Base-by-base conservation (phyloP, 2,797 vertebrate species). In the Fringilla coelebs region DNA sequence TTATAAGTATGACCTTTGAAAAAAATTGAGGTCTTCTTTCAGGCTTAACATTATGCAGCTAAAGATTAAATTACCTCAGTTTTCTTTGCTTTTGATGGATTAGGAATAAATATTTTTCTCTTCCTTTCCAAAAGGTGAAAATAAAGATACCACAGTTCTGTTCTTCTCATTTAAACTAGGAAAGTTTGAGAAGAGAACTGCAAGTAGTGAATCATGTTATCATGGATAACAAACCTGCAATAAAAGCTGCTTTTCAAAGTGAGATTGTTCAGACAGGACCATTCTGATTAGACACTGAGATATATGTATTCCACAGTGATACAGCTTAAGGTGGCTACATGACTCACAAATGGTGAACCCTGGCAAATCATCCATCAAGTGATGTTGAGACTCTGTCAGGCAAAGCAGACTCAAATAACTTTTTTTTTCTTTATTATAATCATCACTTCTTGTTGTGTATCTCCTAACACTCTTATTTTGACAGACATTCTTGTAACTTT, bases 61-160 rank as follows among this genome's bases (percentile, higher is more conserved):
- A 51, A 95, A 90, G 28, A 84, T 73, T 84, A 51, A 93, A 51
- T 76, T 10, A 73, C 48, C 48, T 92, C 65, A 16, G 54, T 73
- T 90, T 83, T 60, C 57, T 90, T 79, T 84, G 51, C 67, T 79
- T 88, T 73, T 40, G 76, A 0, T 92, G 89, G 43, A 76, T 88
- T 84, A 85, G 62, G 58, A 81, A 26, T 85, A 95, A 90, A 65
- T 95, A 90, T 80, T 85, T 85, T 93, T 74, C 71, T 79, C 38
- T 87, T 88, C 29, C 8, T 14, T 85, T 97, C 88, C 40, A 61
- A 65, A 72, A 45, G 21, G 31, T 75, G 32, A 80, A 83, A 95
- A 57, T 82, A 85, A 93, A 93, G 81, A 78, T 85, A 92, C 96
- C 51, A 36, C n/a, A 70, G 52, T 85, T 88, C 17, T 85, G 18